These are phyloP conservation scores for Drymonia ruficornis DNA, from an alignment of 2,888 invertebrate genomes.

Conservation along the genomic window DNA sequence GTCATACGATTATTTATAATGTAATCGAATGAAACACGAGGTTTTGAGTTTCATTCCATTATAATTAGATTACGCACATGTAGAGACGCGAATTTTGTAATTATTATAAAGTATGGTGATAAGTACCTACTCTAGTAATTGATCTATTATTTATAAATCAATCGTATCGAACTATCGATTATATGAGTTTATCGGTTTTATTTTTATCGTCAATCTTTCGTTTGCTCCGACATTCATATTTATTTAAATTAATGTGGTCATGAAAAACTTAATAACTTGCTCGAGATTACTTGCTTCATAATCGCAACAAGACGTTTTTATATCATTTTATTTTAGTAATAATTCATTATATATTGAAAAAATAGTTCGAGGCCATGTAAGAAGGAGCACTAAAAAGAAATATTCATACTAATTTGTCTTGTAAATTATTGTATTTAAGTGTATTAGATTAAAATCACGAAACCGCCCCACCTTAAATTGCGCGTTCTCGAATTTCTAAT, in stretches of 20 bases:
- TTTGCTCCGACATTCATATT: too few relatives aligned
- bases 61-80: too few relatives aligned
- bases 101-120: too few relatives aligned
- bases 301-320: not conserved
- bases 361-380: not conserved
- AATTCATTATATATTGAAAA: not conserved
- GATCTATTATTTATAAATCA: too few relatives aligned
- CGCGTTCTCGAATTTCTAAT: slow-evolving; percentile 4
- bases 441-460: slow-evolving; percentile 32
- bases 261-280: not conserved
- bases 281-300: not conserved
- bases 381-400: not conserved
- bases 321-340: not conserved
- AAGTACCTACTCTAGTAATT: too few relatives aligned
- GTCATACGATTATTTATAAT: not conserved
- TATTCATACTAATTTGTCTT: slow-evolving; percentile 17
- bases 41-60: slow-evolving; percentile 38
- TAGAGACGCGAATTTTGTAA: too few relatives aligned
- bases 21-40: slow-evolving; percentile 29
- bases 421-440: slow-evolving; percentile 3
- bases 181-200: too few relatives aligned
- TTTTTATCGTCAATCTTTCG: too few relatives aligned
- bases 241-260: too few relatives aligned
- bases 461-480: slow-evolving; percentile 38
- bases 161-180: too few relatives aligned